Base-by-base conservation (phyloP, 2,888 invertebrate genomes). In the Eupithecia abbreviata region DNA sequence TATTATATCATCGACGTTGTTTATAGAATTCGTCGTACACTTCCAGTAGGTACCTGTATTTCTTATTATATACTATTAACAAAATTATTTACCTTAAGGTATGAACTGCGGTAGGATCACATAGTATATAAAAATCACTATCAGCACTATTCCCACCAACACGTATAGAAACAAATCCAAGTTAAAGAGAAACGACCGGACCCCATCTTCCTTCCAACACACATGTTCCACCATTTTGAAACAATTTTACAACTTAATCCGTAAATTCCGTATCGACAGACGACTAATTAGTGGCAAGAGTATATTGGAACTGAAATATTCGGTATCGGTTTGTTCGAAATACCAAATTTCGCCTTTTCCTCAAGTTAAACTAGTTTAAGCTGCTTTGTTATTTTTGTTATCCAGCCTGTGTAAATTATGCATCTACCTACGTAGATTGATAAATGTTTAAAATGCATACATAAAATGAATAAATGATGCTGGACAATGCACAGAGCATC, bases 121-220 rank as follows among this genome's bases (percentile, higher is more conserved):
- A 82, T 85, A 91, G 84, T 90, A 92, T 72, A 91, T 78, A 76
- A 93, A 92, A 13, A 92, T 12, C 18, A 80, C 81, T n/a, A 92
- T 71, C 0, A 91, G 80, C 55, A 89, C 80, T 0, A 86, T 45
- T 10, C 85, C 80, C 3, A 92, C 77, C 2, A 88, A 69, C 0
- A 82, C 90, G 69, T 90, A 92, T 0, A 93, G 79, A 2, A 92
- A 78, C 55, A 90, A 88, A 75, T 93, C 93, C 79, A 93, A 75
- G 72, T 92, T 79, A 13, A 87, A 85, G 5, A 91, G 80, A n/a
- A 85, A 88, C 85, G 89, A 88, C 0, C 85, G 84, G 72, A 84
- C 86, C 12, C 83, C 82, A 9, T 84, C 83, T 72, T 83, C 82
- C 18, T 84, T 82, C 10, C 73, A 74, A 6, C 58, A 67, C 68